These are phyloP conservation scores for Halyomorpha halys DNA, from an alignment of 1,140 invertebrate species.

Conservation along the genomic window DNA sequence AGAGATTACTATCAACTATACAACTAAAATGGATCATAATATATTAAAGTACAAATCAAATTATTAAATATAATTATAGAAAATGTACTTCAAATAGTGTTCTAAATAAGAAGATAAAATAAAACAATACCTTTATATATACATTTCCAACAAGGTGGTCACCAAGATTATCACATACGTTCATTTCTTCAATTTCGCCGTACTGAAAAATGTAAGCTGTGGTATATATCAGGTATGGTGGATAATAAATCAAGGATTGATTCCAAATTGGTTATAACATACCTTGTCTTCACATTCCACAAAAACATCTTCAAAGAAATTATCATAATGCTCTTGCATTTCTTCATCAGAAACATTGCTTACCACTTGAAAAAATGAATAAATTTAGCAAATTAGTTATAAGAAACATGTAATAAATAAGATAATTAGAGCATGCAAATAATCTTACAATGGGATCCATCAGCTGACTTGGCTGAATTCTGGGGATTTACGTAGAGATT, in stretches of 20 bases:
- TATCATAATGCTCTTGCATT: constrained; percentile 98
- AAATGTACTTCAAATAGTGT: too few species aligned
- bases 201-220: constrained; percentile 46
- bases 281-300: constrained; percentile 93
- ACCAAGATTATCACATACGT: constrained; percentile 97
- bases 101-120: too few species aligned
- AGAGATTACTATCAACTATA: too few species aligned
- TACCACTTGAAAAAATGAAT: constrained; percentile 48
- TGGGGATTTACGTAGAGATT: constrained; percentile 98
- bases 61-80: too few species aligned
- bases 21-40: too few species aligned
- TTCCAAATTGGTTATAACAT: constrained; percentile 24
- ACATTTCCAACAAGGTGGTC: constrained; percentile 98
- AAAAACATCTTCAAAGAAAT: constrained; percentile 99
- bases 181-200: constrained; percentile 99
- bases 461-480: constrained; percentile 92
- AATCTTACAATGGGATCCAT: constrained; percentile 74
- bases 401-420: too few species aligned
- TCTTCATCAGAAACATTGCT: constrained; percentile 91
- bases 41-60: too few species aligned
- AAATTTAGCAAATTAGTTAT: neutral
- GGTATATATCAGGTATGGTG: neutral
- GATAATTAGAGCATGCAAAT: neutral
- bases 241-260: neutral
- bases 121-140: constrained; percentile 80